A percentile compares a stretch with the other conserved stretches of the same genome.
Conservation (phyloP, 2,888 invertebrate genomes). For the Erebia epiphron region DNA sequence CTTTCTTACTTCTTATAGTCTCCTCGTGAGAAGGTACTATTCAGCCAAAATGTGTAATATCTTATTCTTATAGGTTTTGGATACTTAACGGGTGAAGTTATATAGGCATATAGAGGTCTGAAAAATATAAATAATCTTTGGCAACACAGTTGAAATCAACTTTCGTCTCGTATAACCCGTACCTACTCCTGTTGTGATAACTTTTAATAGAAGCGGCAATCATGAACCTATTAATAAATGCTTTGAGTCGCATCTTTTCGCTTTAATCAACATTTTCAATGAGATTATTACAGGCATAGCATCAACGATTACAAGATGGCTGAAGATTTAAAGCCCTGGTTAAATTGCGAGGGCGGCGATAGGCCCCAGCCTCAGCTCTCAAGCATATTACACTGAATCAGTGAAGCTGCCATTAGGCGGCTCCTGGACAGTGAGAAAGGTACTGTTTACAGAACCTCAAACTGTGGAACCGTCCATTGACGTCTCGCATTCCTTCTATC, state of each 20-base stretch:
- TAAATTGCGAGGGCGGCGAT: not conserved
- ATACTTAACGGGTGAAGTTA: not conserved
- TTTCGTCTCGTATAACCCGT: constrained; percentile 52
- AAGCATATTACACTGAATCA: not conserved
- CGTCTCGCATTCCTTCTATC: no score
- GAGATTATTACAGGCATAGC: constrained; percentile 61
- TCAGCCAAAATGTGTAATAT: no score
- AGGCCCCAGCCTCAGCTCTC: not conserved
- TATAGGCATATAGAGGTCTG: not conserved
- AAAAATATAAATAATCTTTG: constrained; percentile 48
- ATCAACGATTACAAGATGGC: constrained; percentile 51
- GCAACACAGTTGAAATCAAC: constrained; percentile 42
- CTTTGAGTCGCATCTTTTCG: constrained; percentile 59
- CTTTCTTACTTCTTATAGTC: no score
- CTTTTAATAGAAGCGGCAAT: constrained; percentile 67
- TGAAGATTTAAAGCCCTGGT: constrained; percentile 23
- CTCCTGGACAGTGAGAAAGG: no score
- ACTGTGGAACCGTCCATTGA: no score
- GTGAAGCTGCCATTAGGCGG: not conserved
- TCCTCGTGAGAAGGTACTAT: no score
- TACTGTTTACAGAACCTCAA: no score
- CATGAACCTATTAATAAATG: constrained; percentile 68
- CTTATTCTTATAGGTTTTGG: not conserved
- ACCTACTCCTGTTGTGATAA: constrained; percentile 60
- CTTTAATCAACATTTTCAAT: constrained; percentile 72